Conservation (phyloP, 2,113 vertebrate genomes). For the Pomatostomus ruficeps region DNA sequence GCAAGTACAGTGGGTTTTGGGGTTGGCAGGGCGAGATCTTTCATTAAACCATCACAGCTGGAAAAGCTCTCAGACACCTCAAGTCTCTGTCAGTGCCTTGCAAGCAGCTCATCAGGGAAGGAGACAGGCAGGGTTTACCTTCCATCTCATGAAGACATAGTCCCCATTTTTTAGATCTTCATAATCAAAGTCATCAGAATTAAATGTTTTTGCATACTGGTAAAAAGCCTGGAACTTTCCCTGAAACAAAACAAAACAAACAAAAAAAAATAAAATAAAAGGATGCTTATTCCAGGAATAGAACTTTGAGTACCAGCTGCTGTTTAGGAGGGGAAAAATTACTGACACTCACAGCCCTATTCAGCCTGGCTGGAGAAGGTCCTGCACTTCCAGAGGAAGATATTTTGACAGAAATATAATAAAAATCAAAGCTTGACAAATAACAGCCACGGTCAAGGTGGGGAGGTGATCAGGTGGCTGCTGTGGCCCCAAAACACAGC, state of each 20-base stretch:
- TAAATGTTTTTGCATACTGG: conserved; percentile 97
- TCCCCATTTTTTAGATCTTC: conserved; percentile 91
- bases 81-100: background rate
- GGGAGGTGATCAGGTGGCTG: background rate
- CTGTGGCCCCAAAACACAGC: background rate
- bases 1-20: background rate
- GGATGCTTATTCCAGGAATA: background rate
- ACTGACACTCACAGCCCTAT: background rate
- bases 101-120: background rate
- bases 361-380: background rate
- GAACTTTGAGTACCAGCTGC: background rate
- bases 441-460: background rate
- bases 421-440: background rate
- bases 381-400: background rate
- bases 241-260: conserved; percentile 59
- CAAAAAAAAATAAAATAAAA: background rate
- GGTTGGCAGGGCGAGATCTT: background rate
- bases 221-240: conserved; percentile 98
- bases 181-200: conserved; percentile 95
- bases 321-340: background rate
- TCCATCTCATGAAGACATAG: conserved; percentile 99
- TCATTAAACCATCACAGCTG: background rate
- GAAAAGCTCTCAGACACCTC: background rate
- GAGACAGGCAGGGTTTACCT: conserved; percentile 72
- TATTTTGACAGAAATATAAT: background rate